Evolutionary conservation across 2,113 vertebrate species (phyloP).

Genomic region (Chamaea fasciata): DNA sequence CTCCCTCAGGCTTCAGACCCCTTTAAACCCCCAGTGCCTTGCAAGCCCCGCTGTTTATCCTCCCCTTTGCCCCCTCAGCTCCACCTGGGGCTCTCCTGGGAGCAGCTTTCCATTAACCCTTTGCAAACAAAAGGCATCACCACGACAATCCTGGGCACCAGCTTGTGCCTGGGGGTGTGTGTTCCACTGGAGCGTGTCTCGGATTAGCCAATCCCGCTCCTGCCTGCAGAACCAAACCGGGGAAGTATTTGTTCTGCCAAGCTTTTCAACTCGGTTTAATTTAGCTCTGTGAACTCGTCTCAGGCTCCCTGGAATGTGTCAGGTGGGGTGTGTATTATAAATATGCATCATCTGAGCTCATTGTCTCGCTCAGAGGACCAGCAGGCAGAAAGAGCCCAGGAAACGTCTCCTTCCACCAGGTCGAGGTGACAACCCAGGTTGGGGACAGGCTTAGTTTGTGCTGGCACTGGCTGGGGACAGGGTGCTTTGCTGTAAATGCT

Average conservation of each 20-base stretch:
- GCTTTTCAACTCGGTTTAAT: conserved; percentile 47
- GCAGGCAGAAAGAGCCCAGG: neutral
- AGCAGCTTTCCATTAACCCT: conserved; percentile 4
- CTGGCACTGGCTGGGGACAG: neutral
- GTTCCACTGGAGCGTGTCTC: neutral
- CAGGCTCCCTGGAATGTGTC: conserved; percentile 52
- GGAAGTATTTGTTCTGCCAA: conserved; percentile 49
- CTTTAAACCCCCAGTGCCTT: neutral
- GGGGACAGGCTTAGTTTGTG: neutral
- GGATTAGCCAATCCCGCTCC: neutral
- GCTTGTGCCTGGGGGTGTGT: neutral
- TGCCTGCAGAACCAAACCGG: neutral
- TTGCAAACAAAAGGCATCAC: neutral
- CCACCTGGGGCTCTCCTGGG: neutral
- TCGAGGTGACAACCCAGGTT: neutral
- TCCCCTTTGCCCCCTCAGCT: neutral
- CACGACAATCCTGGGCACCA: neutral
- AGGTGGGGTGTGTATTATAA: conserved; percentile 35
- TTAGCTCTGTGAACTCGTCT: conserved; percentile 44
- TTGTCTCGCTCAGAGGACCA: neutral
- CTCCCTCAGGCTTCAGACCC: neutral
- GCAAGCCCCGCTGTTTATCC: neutral
- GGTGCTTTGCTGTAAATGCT: neutral
- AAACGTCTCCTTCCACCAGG: neutral
- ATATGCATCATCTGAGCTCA: conserved; percentile 28